phyloP scores from a whole-genome alignment of 2,888 invertebrate genomes.

The Chelonus formosanus region DNA sequence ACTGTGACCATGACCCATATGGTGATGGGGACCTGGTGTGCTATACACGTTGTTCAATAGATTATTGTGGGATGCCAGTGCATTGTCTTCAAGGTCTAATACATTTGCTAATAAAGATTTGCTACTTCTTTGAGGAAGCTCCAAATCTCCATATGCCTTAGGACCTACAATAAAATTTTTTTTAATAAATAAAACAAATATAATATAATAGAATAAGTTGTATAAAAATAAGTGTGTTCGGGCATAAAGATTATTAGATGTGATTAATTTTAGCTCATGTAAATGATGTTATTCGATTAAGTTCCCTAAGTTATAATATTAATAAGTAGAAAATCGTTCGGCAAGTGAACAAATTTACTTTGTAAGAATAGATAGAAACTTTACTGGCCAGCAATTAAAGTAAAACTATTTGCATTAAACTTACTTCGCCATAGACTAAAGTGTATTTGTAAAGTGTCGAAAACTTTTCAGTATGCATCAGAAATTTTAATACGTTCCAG shows the following conservation, averaged over 20 bases:
- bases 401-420: constrained; percentile 36
- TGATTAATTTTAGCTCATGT: too few species aligned
- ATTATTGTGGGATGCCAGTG: constrained; percentile 62
- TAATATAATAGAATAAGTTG: too few species aligned
- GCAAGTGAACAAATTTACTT: constrained; percentile 25
- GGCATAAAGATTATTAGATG: too few species aligned
- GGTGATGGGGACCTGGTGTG: constrained; percentile 63
- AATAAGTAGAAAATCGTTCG: constrained; percentile 64
- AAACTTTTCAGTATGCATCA: constrained; percentile 15
- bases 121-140: constrained; percentile 90
- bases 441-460: constrained; percentile 18
- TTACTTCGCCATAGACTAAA: constrained; percentile 19
- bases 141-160: constrained; percentile 80
- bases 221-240: too few species aligned
- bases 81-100: constrained; percentile 95
- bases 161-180: constrained; percentile 66
- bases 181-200: too few species aligned
- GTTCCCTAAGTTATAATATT: constrained; percentile 45
- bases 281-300: background rate
- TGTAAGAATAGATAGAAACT: constrained; percentile 20
- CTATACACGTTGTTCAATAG: constrained; percentile 63
- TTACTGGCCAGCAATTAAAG: constrained; percentile 18
- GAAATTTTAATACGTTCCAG: constrained; percentile 3
- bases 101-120: constrained; percentile 96
- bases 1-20: constrained; percentile 58